Conservation (phyloP, 1,140 invertebrate species). For the Lepidostoma basale region DNA sequence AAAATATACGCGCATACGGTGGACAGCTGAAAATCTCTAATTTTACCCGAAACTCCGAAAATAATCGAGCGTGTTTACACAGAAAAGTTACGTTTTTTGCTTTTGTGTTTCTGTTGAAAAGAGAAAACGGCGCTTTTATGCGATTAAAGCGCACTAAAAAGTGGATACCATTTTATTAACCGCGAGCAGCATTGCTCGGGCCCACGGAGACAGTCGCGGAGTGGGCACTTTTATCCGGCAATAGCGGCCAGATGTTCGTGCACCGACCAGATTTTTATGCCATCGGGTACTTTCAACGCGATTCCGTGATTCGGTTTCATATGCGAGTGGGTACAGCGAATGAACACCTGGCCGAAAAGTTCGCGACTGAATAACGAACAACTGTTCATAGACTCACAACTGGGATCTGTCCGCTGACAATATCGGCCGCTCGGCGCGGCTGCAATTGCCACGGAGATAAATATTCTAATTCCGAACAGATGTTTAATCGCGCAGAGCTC, state of each 20-base stretch:
- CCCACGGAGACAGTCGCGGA: slow-evolving; percentile 16
- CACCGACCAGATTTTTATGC: slow-evolving; percentile 36
- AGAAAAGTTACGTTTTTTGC: too few species aligned
- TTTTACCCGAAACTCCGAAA: too few species aligned
- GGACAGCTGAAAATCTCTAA: too few species aligned
- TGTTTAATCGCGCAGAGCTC: slow-evolving; percentile 11
- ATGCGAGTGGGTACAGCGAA: slow-evolving; percentile 28
- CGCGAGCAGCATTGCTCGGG: too few species aligned
- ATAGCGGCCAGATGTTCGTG: slow-evolving; percentile 37
- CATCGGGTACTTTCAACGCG: slow-evolving; percentile 21
- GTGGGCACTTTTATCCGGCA: neutral
- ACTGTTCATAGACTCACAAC: slow-evolving; percentile 32
- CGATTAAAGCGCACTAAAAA: too few species aligned
- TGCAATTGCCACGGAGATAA: neutral
- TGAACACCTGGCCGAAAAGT: slow-evolving; percentile 44
- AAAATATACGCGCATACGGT: too few species aligned
- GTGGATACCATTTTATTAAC: too few species aligned
- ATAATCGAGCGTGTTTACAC: too few species aligned
- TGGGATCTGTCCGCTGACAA: slow-evolving; percentile 23
- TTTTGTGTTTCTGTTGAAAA: too few species aligned
- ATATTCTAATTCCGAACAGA: slow-evolving; percentile 21
- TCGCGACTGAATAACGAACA: slow-evolving; percentile 17
- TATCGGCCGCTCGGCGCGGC: slow-evolving; percentile 19
- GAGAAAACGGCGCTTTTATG: too few species aligned
- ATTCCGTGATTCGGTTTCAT: slow-evolving; percentile 44